phyloP scores from a whole-genome alignment of 2,113 vertebrate genomes.

The Caretta caretta region DNA sequence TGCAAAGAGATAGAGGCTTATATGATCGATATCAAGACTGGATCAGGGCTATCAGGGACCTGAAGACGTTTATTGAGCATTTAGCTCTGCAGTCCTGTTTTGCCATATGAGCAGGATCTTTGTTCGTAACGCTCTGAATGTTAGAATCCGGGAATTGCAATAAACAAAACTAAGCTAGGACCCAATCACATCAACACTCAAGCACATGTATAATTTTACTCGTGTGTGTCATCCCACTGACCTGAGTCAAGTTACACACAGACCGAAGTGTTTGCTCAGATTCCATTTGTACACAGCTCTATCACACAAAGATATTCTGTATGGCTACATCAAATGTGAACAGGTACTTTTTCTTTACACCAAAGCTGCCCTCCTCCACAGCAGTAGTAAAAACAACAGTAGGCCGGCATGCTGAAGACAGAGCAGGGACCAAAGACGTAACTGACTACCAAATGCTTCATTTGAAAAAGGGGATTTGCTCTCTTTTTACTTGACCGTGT shows the following conservation, averaged over 20 bases:
- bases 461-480: neutral
- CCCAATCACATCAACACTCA: neutral
- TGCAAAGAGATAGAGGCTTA: neutral
- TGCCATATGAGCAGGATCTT: neutral
- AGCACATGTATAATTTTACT: rapidly evolving
- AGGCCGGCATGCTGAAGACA: rapidly evolving
- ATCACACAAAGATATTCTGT: rapidly evolving
- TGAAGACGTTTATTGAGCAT: neutral
- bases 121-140: neutral
- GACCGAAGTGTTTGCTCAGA: neutral
- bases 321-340: neutral
- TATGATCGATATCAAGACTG: neutral
- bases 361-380: neutral
- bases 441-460: neutral
- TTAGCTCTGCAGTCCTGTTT: neutral
- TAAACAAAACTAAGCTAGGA: neutral
- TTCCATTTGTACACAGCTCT: neutral
- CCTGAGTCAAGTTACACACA: neutral
- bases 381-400: neutral
- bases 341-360: neutral
- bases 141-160: neutral
- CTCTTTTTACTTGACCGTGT: neutral
- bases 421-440: neutral
- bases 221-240: neutral
- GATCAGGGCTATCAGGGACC: neutral